Percentiles rank a stretch among this genome's conserved stretches.
Conservation (phyloP, 2,113 vertebrate genomes). For the Geococcyx californianus region DNA sequence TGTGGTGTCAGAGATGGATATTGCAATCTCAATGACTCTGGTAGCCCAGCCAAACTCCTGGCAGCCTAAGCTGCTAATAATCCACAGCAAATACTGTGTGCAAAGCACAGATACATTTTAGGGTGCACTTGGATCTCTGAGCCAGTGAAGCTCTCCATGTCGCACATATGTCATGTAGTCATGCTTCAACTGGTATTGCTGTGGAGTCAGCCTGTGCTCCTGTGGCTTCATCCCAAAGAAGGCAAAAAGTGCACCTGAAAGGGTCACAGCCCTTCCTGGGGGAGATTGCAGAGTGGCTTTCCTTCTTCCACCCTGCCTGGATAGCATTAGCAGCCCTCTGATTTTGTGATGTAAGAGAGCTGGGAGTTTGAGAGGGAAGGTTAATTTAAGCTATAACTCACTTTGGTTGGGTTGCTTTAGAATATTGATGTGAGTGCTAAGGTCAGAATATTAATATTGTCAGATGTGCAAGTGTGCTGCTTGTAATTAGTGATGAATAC, state of each 20-base stretch:
- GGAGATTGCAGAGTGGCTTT: not conserved
- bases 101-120: not conserved
- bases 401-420: not conserved
- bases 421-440: not conserved
- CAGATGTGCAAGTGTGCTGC: not conserved
- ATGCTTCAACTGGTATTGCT: not conserved
- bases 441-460: slow-evolving; percentile 22
- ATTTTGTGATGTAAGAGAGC: not conserved
- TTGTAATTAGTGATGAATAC: not conserved
- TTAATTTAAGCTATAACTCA: not conserved
- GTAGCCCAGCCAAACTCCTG: not conserved
- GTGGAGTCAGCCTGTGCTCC: not conserved
- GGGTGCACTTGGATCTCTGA: not conserved
- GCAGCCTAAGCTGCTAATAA: not conserved
- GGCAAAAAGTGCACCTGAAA: not conserved
- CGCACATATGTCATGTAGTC: not conserved
- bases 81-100: not conserved
- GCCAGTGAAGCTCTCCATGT: not conserved
- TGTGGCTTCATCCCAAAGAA: not conserved
- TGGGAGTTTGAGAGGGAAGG: not conserved
- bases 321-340: not conserved
- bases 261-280: not conserved
- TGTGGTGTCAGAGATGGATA: not conserved
- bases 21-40: not conserved
- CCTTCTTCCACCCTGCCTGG: not conserved